A percentile compares a stretch with the other conserved stretches of the same genome.
Conservation (phyloP, 2,888 invertebrate genomes). For the Drosophila prolongata region DNA sequence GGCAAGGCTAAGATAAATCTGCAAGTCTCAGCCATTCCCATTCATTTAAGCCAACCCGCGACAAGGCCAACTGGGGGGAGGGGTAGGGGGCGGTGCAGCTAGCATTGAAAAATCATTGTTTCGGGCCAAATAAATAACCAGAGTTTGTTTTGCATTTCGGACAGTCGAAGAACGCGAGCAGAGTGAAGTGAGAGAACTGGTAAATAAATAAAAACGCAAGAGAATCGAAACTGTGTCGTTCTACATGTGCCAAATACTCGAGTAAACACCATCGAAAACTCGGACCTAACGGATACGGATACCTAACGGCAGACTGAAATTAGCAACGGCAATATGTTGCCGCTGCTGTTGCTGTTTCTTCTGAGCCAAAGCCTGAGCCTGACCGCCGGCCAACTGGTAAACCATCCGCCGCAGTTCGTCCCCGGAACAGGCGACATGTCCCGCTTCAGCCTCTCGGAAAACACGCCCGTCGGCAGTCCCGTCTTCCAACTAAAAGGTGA, state of each 20-base stretch:
- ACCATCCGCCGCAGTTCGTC: constrained; percentile 90
- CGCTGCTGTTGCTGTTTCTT: constrained; percentile 50
- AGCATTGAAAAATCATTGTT: constrained; percentile 65
- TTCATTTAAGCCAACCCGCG: constrained; percentile 29
- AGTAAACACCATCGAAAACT: constrained; percentile 52
- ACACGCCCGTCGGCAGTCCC: constrained; percentile 90
- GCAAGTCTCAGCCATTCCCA: constrained; percentile 31
- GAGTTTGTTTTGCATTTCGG: constrained; percentile 36
- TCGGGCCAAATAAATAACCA: constrained; percentile 34
- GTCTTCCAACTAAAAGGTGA: constrained; percentile 91
- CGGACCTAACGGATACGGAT: constrained; percentile 59
- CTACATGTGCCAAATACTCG: constrained; percentile 67
- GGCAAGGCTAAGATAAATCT: constrained; percentile 28
- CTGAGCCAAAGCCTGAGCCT: constrained; percentile 26
- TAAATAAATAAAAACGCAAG: constrained; percentile 3
- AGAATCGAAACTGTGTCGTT: constrained; percentile 39
- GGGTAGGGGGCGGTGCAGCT: constrained; percentile 46
- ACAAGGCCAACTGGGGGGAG: constrained; percentile 68
- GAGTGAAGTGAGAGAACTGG: neutral
- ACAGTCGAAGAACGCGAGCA: constrained; percentile 21
- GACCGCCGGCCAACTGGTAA: constrained; percentile 86
- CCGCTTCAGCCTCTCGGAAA: constrained; percentile 89
- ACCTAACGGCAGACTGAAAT: constrained; percentile 67
- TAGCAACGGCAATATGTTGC: constrained; percentile 71
- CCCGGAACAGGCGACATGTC: constrained; percentile 91